Evolutionary conservation across 2,797 vertebrate species (phyloP), one percentile per base, ranked within the genome.

Genomic region (Botia almorhae): DNA sequence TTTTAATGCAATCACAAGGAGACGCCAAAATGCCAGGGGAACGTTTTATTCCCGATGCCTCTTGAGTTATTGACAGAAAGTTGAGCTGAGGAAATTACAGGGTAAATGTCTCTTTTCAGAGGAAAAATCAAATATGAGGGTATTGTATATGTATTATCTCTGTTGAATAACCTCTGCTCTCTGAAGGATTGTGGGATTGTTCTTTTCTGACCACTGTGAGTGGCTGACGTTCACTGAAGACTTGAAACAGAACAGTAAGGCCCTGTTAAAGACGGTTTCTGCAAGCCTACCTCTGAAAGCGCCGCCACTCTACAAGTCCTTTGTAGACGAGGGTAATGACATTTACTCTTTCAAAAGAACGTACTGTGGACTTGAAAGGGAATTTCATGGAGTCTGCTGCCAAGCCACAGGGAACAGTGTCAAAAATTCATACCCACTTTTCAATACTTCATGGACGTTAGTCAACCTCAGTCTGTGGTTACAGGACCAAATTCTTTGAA

Each of bases 371-470:
- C 82, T 71, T 82, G 56, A 85, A 86, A 79, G 63, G 55, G 67
- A 85, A 83, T 85, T 83, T 75, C 51, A 82, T 84, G 75, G 63
- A 75, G 39, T 74, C 17, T 51, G 60, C 61, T 29, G 67, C 43
- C 67, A 76, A 67, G 68, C 58, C 69, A 61, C 29, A 33, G 48
- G 14, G 68, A 23, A 69, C 55, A 68, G 61, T 70, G 29, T 64
- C 14, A 29, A 53, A 80, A 69, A 78, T 71, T 82, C 48, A 16
- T 19, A 74, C 48, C n/a, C 10, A n/a, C 19, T 74, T 67, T 75
- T 85, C 46, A 69, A 68, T 74, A 81, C 67, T 82, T 78, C 16
- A 78, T 82, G 71, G 69, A 3, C 11, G 7, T 73, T 74, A 70
- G 73, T 46, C 36, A 23, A 39, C 58, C 19, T n/a, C 16, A 14